Evolutionary conservation across 2,797 vertebrate species (phyloP).

Genomic region (Bufotes viridis): DNA sequence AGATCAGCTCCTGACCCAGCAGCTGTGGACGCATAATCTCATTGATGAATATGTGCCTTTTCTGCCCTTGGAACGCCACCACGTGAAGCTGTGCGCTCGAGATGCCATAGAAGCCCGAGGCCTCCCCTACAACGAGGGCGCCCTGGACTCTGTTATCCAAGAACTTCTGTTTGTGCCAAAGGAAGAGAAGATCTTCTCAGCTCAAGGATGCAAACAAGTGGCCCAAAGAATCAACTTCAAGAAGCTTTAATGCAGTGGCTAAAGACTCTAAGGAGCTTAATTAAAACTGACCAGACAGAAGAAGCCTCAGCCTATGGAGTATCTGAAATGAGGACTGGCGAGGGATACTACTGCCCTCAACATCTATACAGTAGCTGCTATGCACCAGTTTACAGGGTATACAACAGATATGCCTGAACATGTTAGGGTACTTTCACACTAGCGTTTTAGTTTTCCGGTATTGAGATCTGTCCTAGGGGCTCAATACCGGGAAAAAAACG

Average conservation of each 20-base stretch:
- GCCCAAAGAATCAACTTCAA: conserved; percentile 93
- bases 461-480: too few species aligned
- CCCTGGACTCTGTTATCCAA: conserved; percentile 84
- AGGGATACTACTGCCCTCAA: background rate
- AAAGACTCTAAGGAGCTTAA: background rate
- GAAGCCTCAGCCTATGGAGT: too few species aligned
- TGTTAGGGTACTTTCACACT: background rate
- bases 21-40: conserved; percentile 84
- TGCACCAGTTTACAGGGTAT: background rate
- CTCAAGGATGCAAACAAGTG: conserved; percentile 94
- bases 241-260: conserved; percentile 76
- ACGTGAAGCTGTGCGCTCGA: conserved; percentile 85
- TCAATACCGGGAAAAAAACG: too few species aligned
- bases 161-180: conserved; percentile 91
- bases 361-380: background rate
- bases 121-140: conserved; percentile 78
- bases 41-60: conserved; percentile 92
- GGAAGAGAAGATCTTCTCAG: conserved; percentile 90
- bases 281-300: background rate
- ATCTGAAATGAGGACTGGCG: too few species aligned
- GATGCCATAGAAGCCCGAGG: conserved; percentile 85
- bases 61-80: conserved; percentile 89
- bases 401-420: background rate
- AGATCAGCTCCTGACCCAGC: conserved; percentile 38
- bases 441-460: too few species aligned